Evolutionary conservation across 1,140 invertebrate genomes (phyloP), one percentile per base, ranked within the genome.

Genomic region (Tigriopus japonicus): DNA sequence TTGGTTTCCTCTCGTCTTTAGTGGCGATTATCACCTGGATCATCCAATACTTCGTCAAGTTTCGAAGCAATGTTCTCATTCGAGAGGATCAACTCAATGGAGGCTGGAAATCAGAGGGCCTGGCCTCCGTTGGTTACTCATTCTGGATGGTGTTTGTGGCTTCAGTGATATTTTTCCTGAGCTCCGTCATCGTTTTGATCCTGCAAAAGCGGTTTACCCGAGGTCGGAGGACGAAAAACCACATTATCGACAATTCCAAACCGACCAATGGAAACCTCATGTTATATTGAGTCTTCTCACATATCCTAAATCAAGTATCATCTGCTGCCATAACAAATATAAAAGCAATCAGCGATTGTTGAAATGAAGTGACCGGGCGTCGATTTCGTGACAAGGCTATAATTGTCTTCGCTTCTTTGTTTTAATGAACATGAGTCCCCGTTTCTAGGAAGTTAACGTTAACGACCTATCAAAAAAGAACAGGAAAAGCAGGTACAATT

Each of bases 111-210:
- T 19, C 52, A 14, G 52, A 54, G 24, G 52, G 52, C 7, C 6
- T 54, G 17, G 17, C 52, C 52, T 19, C 14, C 3, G 14, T 54
- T 5, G 52, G 52, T 6, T 24, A 54, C 24, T 54, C 52, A 17
- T 54, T 54, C 24, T 54, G 52, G 52, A n/a, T 54, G 15, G 52
- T 54, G 17, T 17, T 54, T 24, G 52, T 54, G 15, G 52, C 17
- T n/a, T 19, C 23, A 6, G 52, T n/a, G n/a, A n/a, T 54, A 17
- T 54, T 54, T 15, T n/a, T 24, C 52, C 17, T 54, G 14, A 54
- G 15, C 24, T 17, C 21, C 2, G 19, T 49, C 21, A 49, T 49
- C 10, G 17, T 54, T 3, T 24, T 54, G 15, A 54, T 54, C 24
- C 24, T 54, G 5, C 17, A 54, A 17, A n/a, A n/a, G 17, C 28